Percentiles rank a stretch among this genome's conserved stretches.
phyloP scores from a whole-genome alignment of 2,888 invertebrate genomes.

The Chironomus riparius region DNA sequence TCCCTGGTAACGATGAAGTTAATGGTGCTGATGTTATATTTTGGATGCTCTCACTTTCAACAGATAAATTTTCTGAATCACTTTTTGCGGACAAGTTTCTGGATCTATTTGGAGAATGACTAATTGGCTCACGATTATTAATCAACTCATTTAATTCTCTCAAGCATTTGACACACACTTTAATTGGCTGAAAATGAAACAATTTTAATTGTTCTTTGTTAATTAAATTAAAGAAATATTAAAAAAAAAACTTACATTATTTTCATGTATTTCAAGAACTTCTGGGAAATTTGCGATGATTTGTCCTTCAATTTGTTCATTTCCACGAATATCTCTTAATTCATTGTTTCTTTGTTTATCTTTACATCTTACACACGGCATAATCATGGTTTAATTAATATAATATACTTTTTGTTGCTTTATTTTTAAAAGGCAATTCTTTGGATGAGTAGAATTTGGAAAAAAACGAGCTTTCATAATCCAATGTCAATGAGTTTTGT shows the following conservation, averaged over 20 bases:
- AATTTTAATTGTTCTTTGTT: not conserved
- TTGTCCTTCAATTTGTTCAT: not conserved
- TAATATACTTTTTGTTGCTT: not conserved
- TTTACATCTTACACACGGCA: not conserved
- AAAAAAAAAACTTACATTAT: not conserved
- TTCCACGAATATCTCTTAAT: not conserved
- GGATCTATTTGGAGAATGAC: not conserved
- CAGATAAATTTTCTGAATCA: not conserved
- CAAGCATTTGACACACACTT: not conserved
- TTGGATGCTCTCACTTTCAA: not conserved
- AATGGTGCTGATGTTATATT: not conserved
- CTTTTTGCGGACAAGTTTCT: not conserved
- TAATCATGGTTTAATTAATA: not conserved
- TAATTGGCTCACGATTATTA: too few species aligned
- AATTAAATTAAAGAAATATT: not conserved
- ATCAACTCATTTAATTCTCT: not conserved
- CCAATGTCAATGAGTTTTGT: too few species aligned
- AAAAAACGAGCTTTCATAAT: too few species aligned
- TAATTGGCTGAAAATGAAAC: not conserved
- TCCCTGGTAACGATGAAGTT: not conserved
- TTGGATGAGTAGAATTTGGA: too few species aligned
- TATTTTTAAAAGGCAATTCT: too few species aligned
- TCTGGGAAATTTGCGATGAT: not conserved
- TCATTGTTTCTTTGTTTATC: not conserved
- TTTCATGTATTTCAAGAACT: not conserved